Evolutionary conservation across 2,888 invertebrate genomes (phyloP), one percentile per base, ranked within the genome.

Genomic region (Apantesis nais): DNA sequence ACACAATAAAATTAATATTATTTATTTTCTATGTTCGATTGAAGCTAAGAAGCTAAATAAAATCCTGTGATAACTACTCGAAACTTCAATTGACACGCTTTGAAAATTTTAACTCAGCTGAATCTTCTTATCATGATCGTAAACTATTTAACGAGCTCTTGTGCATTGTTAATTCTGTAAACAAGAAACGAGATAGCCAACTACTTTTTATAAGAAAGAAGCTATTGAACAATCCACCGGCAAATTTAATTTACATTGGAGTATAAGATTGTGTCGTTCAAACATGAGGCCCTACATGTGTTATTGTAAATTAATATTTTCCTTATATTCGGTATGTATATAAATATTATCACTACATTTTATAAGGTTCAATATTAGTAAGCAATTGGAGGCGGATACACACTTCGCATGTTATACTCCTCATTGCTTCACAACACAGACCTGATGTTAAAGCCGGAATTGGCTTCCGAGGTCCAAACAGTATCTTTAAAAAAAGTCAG

Each of bases 121-220:
- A 74, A 74, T 81, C 74, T 81, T 69, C 74, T 78, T 82, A 82
- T 82, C 82, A 64, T 72, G 67, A 75, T 82, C 82, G 81, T 83
- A 76, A 83, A 83, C 66, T 66, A 81, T 88, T 92, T 93, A 83
- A 93, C 89, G 92, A 92, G 78, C 88, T 77, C 79, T 90, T 90
- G 90, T 90, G 86, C 90, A 90, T 91, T 91, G 88, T 87, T 85
- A 80, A 85, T 88, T 88, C 80, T 78, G 80, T 86, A 90, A 88
- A 86, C 88, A 88, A 79, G 83, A 79, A 72, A 85, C 78, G 75
- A 86, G 85, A 88, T 84, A 82, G 67, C 74, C 64, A 74, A 72
- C 70, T 62, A 69, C 72, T 74, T 78, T 80, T 83, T 82, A 78
- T 77, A 68, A 69, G 74, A 76, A 77, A 78, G 79, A 82, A 83